Evolutionary conservation across 2,113 vertebrate genomes (phyloP), one percentile per base, ranked within the genome.

Genomic region (Ophiodon elongatus): DNA sequence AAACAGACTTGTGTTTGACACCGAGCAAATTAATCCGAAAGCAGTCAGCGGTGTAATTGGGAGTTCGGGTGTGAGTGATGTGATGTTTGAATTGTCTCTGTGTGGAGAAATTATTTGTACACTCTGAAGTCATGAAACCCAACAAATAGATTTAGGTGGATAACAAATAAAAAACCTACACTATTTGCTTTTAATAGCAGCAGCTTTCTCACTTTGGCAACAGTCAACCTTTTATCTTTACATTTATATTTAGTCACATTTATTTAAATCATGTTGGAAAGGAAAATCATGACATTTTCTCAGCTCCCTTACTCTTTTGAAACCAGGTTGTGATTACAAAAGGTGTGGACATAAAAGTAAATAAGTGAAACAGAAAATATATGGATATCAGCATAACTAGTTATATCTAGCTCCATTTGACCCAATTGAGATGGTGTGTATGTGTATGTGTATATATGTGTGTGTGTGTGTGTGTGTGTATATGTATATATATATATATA

Each of bases 21-120:
- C 23, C 23, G 15, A 66, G 35, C 19, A 8, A 80, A 73, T 81
- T 6, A 71, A 83, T 77, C 37, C 27, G 45, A 59, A 78, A 56
- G 71, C 85, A 79, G 73, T 69, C 72, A 73, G 54, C 66, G 63
- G 77, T 79, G 73, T 82, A 84, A 86, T 79, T 84, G 62, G 72
- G 66, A 87, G 64, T 82, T 13, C 33, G 52, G 1, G 6, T 59
- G 27, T 54, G 60, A 76, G 75, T 47, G 79, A 88, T 81, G 47
- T 57, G 11, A 70, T 67, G 35, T 81, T 75, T 79, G 64, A 76
- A 80, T 73, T 69, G 41, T 87, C 71, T 84, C 29, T 21, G n/a
- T 78, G 64, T 74, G 0, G 47, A 72, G 14, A 33, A 57, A 71
- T 82, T 33, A 47, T 56, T 45, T 27, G 35, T 15, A 56, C 21